Evolutionary conservation across 1,140 invertebrate genomes (phyloP), one percentile per base, ranked within the genome.

Genomic region (Cotesia typhae): DNA sequence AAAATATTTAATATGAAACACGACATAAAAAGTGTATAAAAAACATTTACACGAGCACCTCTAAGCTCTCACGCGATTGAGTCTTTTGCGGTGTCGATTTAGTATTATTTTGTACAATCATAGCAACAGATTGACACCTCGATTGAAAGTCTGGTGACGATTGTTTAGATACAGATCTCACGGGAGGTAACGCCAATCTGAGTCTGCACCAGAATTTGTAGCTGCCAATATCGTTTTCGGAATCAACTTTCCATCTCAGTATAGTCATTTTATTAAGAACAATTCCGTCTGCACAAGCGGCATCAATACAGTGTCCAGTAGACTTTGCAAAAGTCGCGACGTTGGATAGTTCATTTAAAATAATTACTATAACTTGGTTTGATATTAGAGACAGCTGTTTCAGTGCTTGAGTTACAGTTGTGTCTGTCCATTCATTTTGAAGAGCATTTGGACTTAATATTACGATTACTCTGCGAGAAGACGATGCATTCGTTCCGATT

Each of bases 151-250:
- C 75, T 0, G 82, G 78, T 14, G 76, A 71, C n/a, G 52, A 10
- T 36, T 41, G 36, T 4, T 69, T 65, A 10, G 79, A 60, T n/a
- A 64, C 51, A 4, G 82, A 83, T 67, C 84, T 78, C 0, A 84
- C 75, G 1, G 84, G 77, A 0, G 86, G 85, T 81, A 87, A 79
- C 0, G 83, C 80, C 12, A 86, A 74, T 69, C 85, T 78, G 0
- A 87, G 63, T 61, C 82, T 83, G 67, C 82, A 83, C 85, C 85
- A 87, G 73, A 87, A 86, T 38, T 82, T 81, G 17, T 80, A 79
- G 63, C 75, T 75, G 5, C 81, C 77, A 1, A 57, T 38, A 75
- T 70, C 55, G 4, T 61, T 70, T 3, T 53, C 70, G 14, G 64
- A 7, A 36, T 57, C 41, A 1, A 55, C 76, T 4, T 81, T 65